Evolutionary conservation across 2,113 vertebrate genomes (phyloP), one percentile per base, ranked within the genome.

Genomic region (Boulengeromyrus knoepffleri): DNA sequence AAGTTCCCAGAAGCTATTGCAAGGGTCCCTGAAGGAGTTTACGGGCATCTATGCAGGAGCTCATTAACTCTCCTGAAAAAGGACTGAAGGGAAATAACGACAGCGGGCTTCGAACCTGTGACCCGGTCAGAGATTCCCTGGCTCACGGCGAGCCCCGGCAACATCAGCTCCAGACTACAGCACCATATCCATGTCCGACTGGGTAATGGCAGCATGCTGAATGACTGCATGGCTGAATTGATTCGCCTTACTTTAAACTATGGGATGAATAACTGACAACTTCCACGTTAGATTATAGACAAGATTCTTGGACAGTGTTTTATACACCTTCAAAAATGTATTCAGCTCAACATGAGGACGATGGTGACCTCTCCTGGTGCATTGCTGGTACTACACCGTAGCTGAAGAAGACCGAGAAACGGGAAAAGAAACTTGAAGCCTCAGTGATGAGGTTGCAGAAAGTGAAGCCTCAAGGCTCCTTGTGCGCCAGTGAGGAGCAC

Each of bases 291-390:
- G 31, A 39, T 36, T 15, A 77, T 5, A 36, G 70, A 39, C 10
- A 39, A 6, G 27, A 39, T 77, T 39, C 70, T 77, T 77, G 10
- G 31, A 77, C 12, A 77, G 3, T 77, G 31, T 80, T 80, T 39
- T 42, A 19, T 7, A 42, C 36, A 36, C 21, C 17, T 24, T 24
- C 12, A 39, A 39, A 83, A 24, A 12, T 12, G 3, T 52, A 17
- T 89, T 50, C 66, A 49, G 21, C 46, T 42, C 21, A 45, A 36
- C 45, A 77, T 74, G 90, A 94, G 86, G 62, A 92, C 93, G 93
- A 94, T 89, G 94, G 88, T 92, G 95, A 92, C 94, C 91, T 95
- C 96, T 90, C 45, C 90, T 96, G 96, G 95, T 77, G 15, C 27
- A 39, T n/a, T 2, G 27, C 19, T 90, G 90, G 91, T 92, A 86